These are phyloP conservation scores for Malurus alboscapulatus DNA, from an alignment of 2,113 vertebrate genomes.

Conservation along the genomic window DNA sequence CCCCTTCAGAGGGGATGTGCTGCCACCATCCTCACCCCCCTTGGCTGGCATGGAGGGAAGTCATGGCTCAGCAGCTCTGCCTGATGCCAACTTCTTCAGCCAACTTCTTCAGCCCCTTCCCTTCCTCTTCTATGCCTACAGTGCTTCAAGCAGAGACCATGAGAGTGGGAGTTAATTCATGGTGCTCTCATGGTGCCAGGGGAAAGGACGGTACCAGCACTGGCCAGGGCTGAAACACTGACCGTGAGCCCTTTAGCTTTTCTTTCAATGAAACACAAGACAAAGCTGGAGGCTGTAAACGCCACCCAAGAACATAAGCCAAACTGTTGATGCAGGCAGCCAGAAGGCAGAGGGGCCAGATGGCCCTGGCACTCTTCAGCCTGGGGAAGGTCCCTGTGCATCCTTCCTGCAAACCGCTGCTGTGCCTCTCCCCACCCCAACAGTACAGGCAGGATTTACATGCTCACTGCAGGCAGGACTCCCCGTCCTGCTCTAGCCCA, in stretches of 20 bases:
- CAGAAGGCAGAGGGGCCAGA: not conserved
- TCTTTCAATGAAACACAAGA: not conserved
- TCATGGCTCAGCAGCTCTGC: not conserved
- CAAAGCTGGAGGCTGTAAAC: not conserved
- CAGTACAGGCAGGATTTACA: not conserved
- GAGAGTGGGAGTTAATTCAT: not conserved
- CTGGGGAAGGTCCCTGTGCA: not conserved
- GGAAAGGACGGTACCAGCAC: not conserved
- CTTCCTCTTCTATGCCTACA: not conserved
- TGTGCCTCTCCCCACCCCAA: not conserved
- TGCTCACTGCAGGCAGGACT: not conserved
- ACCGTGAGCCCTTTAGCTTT: conserved; percentile 30
- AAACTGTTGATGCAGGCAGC: not conserved
- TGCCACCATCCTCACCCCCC: not conserved
- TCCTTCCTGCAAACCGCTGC: not conserved
- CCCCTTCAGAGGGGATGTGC: not conserved
- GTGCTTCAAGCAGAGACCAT: not conserved
- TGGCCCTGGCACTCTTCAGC: not conserved
- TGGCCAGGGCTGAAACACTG: not conserved
- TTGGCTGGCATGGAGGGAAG: rapidly evolving
- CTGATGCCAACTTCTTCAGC: not conserved
- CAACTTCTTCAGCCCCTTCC: not conserved
- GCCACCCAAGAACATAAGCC: not conserved
- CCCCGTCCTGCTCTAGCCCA: not conserved
- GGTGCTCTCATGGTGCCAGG: not conserved